Base-by-base conservation (phyloP, 2,888 invertebrate species). In the Salpingus planirostris region DNA sequence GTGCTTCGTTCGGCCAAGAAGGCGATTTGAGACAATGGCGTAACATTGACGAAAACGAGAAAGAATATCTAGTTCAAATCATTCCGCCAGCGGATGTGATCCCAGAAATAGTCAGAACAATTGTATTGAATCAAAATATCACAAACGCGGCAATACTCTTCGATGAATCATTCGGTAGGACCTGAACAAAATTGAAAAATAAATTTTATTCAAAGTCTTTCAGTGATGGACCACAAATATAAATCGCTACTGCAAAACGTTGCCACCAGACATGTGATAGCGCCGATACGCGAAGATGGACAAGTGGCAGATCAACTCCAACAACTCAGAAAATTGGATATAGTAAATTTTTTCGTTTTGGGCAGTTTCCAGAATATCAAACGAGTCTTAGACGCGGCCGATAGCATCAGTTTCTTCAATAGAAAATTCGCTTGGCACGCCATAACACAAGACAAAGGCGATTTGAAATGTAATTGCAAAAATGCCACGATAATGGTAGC, bases 161-260 rank as follows among this genome's bases (percentile, higher is more conserved):
- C 59, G 93, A 96, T 54, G 77, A 83, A 13, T 78, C 79, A 21
- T 92, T 90, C 57, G 80, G 87, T 87, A 42, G 43, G 40, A 40
- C 21, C 22, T 7, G 25, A 31, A 26, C 25, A 31, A 23, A 11
- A 11, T n/a, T n/a, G n/a, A n/a, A n/a, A n/a, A n/a, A n/a, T n/a
- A n/a, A n/a, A n/a, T n/a, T n/a, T n/a, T n/a, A n/a, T n/a, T n/a
- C n/a, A 23, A 23, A 23, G 5, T 2, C 6, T 56, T 58, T 5
- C 66, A 85, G 84, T 88, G 7, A 88, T 92, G 85, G 89, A 91
- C 55, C 89, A 92, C 67, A 91, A 92, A 63, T 92, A 90, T 64
- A 90, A 91, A 63, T 84, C 89, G 6, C 65, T 93, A 5, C 68
- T 93, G 21, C 80, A 89, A 62, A 92, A 93, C 58, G 82, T 92